Evolutionary conservation across 2,113 vertebrate genomes (phyloP).

Genomic region (Oncorhynchus masou): DNA sequence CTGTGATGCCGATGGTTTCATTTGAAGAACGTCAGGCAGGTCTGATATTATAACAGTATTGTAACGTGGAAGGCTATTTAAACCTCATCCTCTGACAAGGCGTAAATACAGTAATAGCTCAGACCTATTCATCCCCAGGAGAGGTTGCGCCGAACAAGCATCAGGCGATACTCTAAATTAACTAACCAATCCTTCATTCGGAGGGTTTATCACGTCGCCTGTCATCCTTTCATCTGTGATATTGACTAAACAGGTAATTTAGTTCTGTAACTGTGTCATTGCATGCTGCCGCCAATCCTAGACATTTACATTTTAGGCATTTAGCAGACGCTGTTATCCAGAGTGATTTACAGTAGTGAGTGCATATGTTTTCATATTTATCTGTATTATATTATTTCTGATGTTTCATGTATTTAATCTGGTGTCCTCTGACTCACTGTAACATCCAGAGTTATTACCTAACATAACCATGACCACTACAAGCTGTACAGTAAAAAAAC

Average conservation of each 20-base stretch:
- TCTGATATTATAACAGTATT: slow-evolving; percentile 23
- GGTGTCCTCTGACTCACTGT: no score
- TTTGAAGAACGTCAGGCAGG: slow-evolving; percentile 34
- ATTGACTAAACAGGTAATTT: slow-evolving; percentile 47
- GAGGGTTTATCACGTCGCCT: not conserved
- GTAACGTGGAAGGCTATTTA: not conserved
- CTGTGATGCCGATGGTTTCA: slow-evolving; percentile 54
- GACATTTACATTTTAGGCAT: no score
- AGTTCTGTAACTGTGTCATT: no score
- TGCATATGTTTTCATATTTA: no score
- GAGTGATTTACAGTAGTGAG: no score
- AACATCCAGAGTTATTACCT: no score
- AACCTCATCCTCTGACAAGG: not conserved
- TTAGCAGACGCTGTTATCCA: no score
- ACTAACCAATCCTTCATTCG: not conserved
- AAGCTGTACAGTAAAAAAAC: no score
- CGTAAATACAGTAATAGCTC: not conserved
- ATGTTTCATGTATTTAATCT: no score
- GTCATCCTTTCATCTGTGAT: not conserved
- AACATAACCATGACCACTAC: no score
- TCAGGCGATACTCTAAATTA: not conserved
- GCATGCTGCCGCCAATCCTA: no score
- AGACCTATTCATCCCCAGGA: slow-evolving; percentile 13
- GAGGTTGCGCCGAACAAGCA: not conserved
- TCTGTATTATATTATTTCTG: no score